phyloP scores from a whole-genome alignment of 2,888 invertebrate species.

The Pseudeuparius sepicola region DNA sequence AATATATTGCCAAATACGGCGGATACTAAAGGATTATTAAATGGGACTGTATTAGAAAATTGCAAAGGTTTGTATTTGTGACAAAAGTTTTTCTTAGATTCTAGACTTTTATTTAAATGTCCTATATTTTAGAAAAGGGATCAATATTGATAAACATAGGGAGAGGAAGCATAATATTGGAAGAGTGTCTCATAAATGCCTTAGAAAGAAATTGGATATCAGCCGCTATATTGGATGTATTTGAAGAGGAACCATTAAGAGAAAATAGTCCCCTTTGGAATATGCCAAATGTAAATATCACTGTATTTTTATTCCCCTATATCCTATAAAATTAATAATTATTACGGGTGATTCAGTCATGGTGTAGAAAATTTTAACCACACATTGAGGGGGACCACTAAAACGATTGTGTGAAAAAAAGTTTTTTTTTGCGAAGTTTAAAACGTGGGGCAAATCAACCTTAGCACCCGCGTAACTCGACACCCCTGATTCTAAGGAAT shows the following conservation, averaged over 20 bases:
- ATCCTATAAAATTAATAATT: too few species aligned
- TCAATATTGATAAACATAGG: conserved; percentile 50
- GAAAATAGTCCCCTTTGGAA: conserved; percentile 42
- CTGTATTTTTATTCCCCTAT: too few species aligned
- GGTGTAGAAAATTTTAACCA: too few species aligned
- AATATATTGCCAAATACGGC: conserved; percentile 45
- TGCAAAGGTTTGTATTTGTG: conserved; percentile 41
- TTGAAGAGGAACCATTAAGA: conserved; percentile 44
- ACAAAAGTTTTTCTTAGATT: too few species aligned
- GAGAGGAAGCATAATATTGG: conserved; percentile 45
- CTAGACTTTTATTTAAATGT: too few species aligned
- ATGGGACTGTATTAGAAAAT: conserved; percentile 39
- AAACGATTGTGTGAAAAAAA: too few species aligned
- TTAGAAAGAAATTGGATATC: conserved; percentile 44
- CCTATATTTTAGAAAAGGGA: conserved; percentile 28
- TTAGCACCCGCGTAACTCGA: too few species aligned
- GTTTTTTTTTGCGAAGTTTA: too few species aligned
- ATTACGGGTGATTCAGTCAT: too few species aligned
- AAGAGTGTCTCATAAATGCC: conserved; percentile 42
- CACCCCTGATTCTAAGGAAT: too few species aligned
- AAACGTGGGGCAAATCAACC: too few species aligned
- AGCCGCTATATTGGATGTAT: conserved; percentile 48
- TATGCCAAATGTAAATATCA: conserved; percentile 39
- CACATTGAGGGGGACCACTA: too few species aligned
- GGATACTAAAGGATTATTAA: conserved; percentile 41